Base-by-base conservation (phyloP, 1,140 invertebrate genomes). In the Plectus sambesii region DNA sequence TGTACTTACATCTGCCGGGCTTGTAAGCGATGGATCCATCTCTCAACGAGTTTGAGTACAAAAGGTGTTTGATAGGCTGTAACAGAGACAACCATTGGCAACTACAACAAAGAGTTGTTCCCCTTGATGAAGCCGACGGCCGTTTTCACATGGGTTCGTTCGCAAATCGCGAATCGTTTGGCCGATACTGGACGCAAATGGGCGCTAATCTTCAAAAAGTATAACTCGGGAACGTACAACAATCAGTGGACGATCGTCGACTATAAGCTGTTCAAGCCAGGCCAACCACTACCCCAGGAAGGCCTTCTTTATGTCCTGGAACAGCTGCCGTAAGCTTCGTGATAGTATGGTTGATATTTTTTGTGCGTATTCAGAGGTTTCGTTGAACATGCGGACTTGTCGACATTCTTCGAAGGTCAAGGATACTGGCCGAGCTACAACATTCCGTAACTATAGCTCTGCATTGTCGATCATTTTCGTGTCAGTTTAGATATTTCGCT, bases 181-280 rank as follows among this genome's bases (percentile, higher is more conserved):
- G 79, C 85, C 0, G 73, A 69, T 1, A 76, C 77, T 62, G 81
- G 82, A 1, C 69, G 73, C 20, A 72, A 77, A 3, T 92, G 87
- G 87, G 78, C 78, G 0, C 23, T 69, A 4, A 60, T 68, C 3
- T 79, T 79, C 60, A 47, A 61, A 4, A 55, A 62, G 17, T 79
- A 78, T 62, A 84, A 87, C 70, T 82, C 82, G 49, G 82, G 81
- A 6, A 86, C 84, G 24, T 77, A 84, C 44, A 82, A 82, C 61
- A 85, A 86, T 56, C 84, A 90, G 66, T 93, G 86, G 86, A 78
- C 88, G 53, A 72, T 82, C 5, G 74, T 87, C 0, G 81, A 87
- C 69, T 80, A 77, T 73, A 75, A 76, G 69, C 60, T 71, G 63
- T 80, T 80, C 49, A 67, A 71, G 17, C 74, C 76, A 6, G 66